A percentile compares a stretch with the other conserved stretches of the same genome.
Evolutionary conservation across 2,888 invertebrate genomes (phyloP).

Genomic region (Eupithecia dodoneata): DNA sequence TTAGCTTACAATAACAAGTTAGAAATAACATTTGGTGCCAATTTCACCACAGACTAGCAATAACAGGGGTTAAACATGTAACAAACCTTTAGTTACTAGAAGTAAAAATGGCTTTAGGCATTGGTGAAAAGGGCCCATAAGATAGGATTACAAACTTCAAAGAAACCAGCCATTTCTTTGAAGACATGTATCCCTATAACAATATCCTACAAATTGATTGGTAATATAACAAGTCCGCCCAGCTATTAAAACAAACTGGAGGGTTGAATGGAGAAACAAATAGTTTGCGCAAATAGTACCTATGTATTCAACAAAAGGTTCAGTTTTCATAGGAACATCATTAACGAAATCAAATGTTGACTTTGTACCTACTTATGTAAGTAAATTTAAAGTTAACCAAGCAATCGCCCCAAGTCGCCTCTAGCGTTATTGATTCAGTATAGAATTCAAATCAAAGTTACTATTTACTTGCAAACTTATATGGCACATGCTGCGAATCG

Average conservation of each 20-base stretch:
- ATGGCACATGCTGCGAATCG: constrained; percentile 42
- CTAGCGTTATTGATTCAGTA: constrained; percentile 28
- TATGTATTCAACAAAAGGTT: background rate
- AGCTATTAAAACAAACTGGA: background rate
- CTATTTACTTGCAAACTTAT: constrained; percentile 35
- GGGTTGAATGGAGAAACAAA: background rate
- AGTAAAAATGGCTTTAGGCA: background rate
- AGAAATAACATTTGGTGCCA: constrained; percentile 47
- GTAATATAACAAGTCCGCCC: background rate
- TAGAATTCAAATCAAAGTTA: constrained; percentile 35
- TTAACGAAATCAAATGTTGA: constrained; percentile 31
- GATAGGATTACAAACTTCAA: constrained; percentile 39
- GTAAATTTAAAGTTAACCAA: constrained; percentile 32
- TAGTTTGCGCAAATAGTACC: background rate
- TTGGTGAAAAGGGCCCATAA: background rate
- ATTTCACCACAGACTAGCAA: constrained; percentile 1
- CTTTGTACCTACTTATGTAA: constrained; percentile 20
- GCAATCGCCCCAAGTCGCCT: constrained; percentile 28
- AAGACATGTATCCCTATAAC: constrained; percentile 11
- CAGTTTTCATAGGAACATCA: constrained; percentile 16
- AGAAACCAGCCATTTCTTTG: constrained; percentile 65
- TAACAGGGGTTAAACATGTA: background rate
- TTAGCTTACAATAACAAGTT: constrained; percentile 51
- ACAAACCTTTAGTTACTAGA: background rate
- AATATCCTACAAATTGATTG: background rate